A percentile compares a stretch with the other conserved stretches of the same genome.
Evolutionary conservation across 2,888 invertebrate species (phyloP).

Genomic region (Myopa tessellatipennis): DNA sequence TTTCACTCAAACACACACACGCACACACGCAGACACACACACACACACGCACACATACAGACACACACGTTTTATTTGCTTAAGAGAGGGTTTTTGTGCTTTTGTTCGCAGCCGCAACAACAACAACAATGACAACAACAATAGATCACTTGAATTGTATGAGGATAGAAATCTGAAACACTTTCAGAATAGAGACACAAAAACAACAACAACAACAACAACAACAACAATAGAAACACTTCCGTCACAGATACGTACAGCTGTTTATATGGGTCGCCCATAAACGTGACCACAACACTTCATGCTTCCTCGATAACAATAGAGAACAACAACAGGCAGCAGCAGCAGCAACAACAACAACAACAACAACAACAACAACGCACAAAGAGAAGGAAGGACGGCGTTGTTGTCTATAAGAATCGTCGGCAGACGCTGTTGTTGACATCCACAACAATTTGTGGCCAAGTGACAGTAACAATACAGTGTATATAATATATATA

Average conservation of each 20-base stretch:
- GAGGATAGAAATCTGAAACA: neutral
- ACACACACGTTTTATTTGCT: too few species aligned
- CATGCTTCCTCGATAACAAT: too few species aligned
- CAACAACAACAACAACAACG: constrained; percentile 11
- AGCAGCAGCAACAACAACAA: neutral
- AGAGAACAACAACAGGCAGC: neutral
- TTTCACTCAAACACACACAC: too few species aligned
- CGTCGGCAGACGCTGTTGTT: constrained; percentile 5
- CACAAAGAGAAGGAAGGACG: neutral
- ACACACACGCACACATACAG: too few species aligned
- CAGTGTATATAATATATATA: neutral
- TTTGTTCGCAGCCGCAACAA: neutral
- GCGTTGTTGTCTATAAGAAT: too few species aligned
- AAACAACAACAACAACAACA: constrained; percentile 5
- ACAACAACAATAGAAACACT: constrained; percentile 18
- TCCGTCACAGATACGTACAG: neutral
- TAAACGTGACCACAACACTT: too few species aligned
- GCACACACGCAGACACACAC: too few species aligned
- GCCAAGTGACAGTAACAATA: neutral
- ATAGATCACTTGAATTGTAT: neutral
- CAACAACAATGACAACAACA: neutral
- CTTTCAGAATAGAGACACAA: neutral
- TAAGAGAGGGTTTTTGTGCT: too few species aligned
- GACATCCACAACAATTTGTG: constrained; percentile 9
- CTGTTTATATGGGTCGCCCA: neutral